phyloP scores from a whole-genome alignment of 2,113 vertebrate species.

The Gallinago undulata region DNA sequence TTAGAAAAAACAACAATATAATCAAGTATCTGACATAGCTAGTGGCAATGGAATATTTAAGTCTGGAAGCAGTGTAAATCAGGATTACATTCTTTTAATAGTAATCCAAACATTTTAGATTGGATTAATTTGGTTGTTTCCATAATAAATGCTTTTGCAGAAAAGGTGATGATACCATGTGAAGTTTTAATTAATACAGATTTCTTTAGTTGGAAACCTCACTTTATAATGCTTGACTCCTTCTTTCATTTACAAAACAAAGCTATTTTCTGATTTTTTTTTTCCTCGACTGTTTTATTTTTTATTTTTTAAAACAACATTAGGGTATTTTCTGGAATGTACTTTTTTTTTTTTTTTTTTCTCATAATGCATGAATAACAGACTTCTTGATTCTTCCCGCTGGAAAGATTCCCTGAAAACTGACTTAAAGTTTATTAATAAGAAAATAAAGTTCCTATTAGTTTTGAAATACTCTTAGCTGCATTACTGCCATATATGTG shows the following conservation, averaged over 20 bases:
- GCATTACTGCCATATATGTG: background rate
- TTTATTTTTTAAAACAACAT: background rate
- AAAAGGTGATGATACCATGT: background rate
- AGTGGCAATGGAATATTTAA: background rate
- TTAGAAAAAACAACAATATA: constrained; percentile 15
- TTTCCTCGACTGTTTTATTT: background rate
- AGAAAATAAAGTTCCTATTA: background rate
- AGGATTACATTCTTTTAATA: background rate
- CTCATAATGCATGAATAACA: background rate
- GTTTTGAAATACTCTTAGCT: background rate
- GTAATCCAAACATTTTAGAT: background rate
- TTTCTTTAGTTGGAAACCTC: background rate
- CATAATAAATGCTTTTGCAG: background rate
- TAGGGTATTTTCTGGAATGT: background rate
- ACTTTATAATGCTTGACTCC: background rate
- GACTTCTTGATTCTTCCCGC: background rate
- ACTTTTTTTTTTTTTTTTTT: background rate
- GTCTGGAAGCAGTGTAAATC: background rate
- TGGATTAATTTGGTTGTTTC: background rate
- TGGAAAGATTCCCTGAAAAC: background rate
- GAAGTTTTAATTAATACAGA: background rate
- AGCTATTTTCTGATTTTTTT: background rate
- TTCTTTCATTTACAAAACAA: background rate
- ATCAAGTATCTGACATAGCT: background rate
- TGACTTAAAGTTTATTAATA: background rate